Evolutionary conservation across 30 jellyfish, hydroid and myxozoan genomes (phyloP).

Genomic region (Mastigias papua): DNA sequence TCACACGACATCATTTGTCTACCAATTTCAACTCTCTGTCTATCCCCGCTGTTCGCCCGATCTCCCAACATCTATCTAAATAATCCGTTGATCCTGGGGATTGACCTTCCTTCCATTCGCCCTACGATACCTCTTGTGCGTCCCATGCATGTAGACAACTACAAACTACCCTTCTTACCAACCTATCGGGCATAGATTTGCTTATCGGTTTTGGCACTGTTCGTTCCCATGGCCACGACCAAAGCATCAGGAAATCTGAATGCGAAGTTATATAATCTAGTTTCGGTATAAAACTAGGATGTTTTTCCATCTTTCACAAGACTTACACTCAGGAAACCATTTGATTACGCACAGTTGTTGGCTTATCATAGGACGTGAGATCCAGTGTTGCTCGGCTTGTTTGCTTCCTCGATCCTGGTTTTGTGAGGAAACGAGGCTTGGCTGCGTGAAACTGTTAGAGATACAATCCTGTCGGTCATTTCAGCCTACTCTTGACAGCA

Average conservation of each 20-base stretch:
- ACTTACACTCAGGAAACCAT: background rate
- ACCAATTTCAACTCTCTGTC: background rate
- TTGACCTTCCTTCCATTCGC: constrained; percentile 61
- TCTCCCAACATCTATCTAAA: background rate
- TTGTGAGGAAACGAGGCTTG: background rate
- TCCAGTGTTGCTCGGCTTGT: background rate
- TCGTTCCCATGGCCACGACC: constrained; percentile 44
- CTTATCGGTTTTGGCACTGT: constrained; percentile 13
- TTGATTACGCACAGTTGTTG: background rate
- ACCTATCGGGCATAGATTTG: background rate
- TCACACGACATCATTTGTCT: background rate
- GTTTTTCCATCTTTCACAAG: constrained; percentile 9
- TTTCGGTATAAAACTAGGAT: background rate
- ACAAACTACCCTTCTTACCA: background rate
- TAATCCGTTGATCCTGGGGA: constrained; percentile 8
- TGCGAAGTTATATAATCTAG: constrained; percentile 4
- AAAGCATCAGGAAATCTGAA: constrained; percentile 24
- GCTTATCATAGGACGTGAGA: background rate
- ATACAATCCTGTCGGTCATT: too few relatives aligned
- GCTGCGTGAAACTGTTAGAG: too few relatives aligned
- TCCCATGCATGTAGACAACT: constrained; percentile 1
- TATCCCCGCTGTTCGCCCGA: background rate
- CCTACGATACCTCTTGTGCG: background rate
- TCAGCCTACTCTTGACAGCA: too few relatives aligned
- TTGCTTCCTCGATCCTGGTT: background rate